phyloP scores from a whole-genome alignment of 2,888 invertebrate species.

The Nemotelus pantherinus region DNA sequence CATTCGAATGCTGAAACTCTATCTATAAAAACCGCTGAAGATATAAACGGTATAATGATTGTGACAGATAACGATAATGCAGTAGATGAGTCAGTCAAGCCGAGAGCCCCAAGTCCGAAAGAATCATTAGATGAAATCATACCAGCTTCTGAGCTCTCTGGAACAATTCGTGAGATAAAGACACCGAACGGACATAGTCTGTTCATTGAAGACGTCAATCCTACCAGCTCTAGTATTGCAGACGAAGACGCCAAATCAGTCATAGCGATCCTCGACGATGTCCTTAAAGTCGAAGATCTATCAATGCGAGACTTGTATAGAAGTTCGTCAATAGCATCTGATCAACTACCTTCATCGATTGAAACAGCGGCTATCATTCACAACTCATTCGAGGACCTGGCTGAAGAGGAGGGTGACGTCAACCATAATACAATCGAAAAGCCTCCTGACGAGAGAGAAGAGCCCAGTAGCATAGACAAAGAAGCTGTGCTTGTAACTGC shows the following conservation, averaged over 20 bases:
- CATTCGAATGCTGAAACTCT: conserved; percentile 37
- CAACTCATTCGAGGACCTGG: conserved; percentile 54
- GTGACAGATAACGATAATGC: background rate
- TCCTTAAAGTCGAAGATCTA: conserved; percentile 58
- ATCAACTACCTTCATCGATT: conserved; percentile 59
- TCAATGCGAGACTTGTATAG: conserved; percentile 33
- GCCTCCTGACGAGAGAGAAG: background rate
- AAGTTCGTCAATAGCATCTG: conserved; percentile 58
- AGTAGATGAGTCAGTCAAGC: background rate
- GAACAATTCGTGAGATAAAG: conserved; percentile 58
- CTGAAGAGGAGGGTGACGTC: conserved; percentile 49
- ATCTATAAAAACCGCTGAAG: conserved; percentile 29
- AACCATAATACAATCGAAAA: conserved; percentile 17
- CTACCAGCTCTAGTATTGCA: conserved; percentile 9
- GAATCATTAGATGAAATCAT: conserved; percentile 58
- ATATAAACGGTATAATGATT: conserved; percentile 7
- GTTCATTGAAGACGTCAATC: conserved; percentile 56
- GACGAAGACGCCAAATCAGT: conserved; percentile 59
- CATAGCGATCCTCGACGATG: conserved; percentile 61
- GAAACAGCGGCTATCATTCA: conserved; percentile 61
- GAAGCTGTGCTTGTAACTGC: background rate
- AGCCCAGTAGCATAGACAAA: background rate
- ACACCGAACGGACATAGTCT: conserved; percentile 60
- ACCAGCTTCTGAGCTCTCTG: conserved; percentile 57
- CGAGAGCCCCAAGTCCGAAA: conserved; percentile 45